A percentile compares a stretch with the other conserved stretches of the same genome.
Conservation (phyloP, 1,140 invertebrate species). For the Charaxes varanes region DNA sequence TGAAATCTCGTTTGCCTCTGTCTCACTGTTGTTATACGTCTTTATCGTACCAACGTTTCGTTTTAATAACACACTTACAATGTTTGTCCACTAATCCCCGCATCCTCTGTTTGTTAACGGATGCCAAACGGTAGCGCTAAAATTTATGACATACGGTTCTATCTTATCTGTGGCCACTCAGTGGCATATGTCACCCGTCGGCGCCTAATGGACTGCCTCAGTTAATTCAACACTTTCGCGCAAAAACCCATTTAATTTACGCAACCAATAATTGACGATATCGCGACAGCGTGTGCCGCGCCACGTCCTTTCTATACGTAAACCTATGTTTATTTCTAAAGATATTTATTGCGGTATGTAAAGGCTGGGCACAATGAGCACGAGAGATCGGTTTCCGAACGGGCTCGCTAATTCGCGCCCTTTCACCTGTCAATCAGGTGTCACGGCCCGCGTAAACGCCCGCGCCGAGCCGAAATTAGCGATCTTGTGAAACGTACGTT, state of each 20-base stretch:
- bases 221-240: slow-evolving; percentile 55
- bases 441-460: slow-evolving; percentile 37
- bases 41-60: slow-evolving; percentile 46
- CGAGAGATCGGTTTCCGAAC: slow-evolving; percentile 27
- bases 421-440: slow-evolving; percentile 67
- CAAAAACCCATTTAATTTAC: slow-evolving; percentile 44
- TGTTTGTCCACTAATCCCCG: slow-evolving; percentile 61
- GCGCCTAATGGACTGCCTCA: slow-evolving; percentile 53
- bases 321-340: slow-evolving; percentile 3
- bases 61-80: slow-evolving; percentile 43
- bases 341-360: slow-evolving; percentile 4
- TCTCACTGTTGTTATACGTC: slow-evolving; percentile 42
- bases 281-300: slow-evolving; percentile 50
- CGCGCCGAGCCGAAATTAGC: slow-evolving; percentile 49
- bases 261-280: slow-evolving; percentile 17
- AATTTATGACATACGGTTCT: slow-evolving; percentile 67
- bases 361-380: slow-evolving; percentile 3
- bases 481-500: slow-evolving; percentile 37
- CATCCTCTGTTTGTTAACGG: slow-evolving; percentile 44
- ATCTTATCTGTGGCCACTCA: slow-evolving; percentile 68
- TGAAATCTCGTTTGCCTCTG: slow-evolving; percentile 39
- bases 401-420: slow-evolving; percentile 53
- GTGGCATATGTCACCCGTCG: slow-evolving; percentile 54
- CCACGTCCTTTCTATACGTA: slow-evolving; percentile 2
- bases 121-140: slow-evolving; percentile 62